Evolutionary conservation across 2,888 invertebrate genomes (phyloP).

Genomic region (Tenthredo distinguenda): DNA sequence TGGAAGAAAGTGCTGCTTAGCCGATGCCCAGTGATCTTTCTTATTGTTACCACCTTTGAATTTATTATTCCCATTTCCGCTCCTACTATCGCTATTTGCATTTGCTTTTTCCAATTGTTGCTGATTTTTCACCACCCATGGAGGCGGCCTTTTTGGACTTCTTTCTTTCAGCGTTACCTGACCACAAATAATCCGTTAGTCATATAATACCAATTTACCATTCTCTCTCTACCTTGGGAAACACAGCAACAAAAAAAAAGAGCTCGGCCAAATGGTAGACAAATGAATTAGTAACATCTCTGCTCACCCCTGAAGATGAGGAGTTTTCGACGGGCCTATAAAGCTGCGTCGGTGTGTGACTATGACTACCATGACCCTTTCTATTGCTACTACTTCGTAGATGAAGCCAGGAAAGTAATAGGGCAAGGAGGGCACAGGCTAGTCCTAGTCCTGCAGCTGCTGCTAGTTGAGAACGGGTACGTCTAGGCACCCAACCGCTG

Average conservation of each 20-base stretch:
- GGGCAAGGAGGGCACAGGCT: slow-evolving; percentile 74
- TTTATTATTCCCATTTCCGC: slow-evolving; percentile 67
- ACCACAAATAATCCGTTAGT: neutral
- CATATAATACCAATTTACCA: slow-evolving; percentile 5
- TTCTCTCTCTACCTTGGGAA: neutral
- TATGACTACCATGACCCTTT: slow-evolving; percentile 68
- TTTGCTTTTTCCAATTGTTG: slow-evolving; percentile 71
- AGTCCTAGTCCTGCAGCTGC: slow-evolving; percentile 74
- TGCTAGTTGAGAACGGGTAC: slow-evolving; percentile 85
- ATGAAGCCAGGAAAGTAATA: slow-evolving; percentile 74
- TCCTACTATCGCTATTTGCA: slow-evolving; percentile 67
- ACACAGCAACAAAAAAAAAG: slow-evolving; percentile 9
- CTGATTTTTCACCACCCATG: slow-evolving; percentile 72
- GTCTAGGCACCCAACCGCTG: slow-evolving; percentile 83
- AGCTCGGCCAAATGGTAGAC: neutral
- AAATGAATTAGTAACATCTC: neutral
- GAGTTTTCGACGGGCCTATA: slow-evolving; percentile 76
- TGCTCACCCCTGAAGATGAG: slow-evolving; percentile 74
- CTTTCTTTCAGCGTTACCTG: slow-evolving; percentile 74
- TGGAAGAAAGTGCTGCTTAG: slow-evolving; percentile 72
- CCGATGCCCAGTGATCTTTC: slow-evolving; percentile 76
- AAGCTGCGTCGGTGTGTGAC: slow-evolving; percentile 70
- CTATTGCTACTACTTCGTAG: slow-evolving; percentile 68
- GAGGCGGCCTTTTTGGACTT: slow-evolving; percentile 70
- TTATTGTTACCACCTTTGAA: slow-evolving; percentile 68